Evolutionary conservation across 2,113 vertebrate species (phyloP).

Genomic region (Lota lota): DNA sequence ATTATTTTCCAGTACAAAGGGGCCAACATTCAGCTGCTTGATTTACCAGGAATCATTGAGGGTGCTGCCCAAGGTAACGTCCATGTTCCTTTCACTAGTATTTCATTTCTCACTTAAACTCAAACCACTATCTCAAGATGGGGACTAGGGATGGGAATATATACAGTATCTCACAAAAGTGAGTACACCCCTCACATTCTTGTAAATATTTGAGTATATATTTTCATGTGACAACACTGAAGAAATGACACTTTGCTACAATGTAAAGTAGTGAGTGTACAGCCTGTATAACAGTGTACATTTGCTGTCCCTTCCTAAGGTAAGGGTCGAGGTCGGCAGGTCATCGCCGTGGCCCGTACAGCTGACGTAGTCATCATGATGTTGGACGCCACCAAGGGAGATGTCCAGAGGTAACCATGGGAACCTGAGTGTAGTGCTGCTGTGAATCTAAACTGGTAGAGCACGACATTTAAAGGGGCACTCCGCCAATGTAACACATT

Average conservation of each 20-base stretch:
- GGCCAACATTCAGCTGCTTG: conserved; percentile 95
- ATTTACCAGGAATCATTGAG: conserved; percentile 98
- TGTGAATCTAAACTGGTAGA: background rate
- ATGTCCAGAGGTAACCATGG: conserved; percentile 85
- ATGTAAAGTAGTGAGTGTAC: too few species aligned
- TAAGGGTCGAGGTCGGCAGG: conserved; percentile 94
- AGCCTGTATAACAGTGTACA: too few species aligned
- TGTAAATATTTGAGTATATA: too few species aligned
- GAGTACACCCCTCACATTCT: too few species aligned
- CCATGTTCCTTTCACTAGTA: background rate
- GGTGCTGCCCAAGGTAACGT: conserved; percentile 90
- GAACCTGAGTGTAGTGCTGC: conserved; percentile 16
- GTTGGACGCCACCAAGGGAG: conserved; percentile 97
- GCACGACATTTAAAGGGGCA: too few species aligned
- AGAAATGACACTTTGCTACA: too few species aligned
- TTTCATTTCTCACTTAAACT: background rate
- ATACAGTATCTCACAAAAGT: too few species aligned
- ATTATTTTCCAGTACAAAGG: conserved; percentile 86
- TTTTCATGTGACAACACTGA: too few species aligned
- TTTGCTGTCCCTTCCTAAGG: conserved; percentile 77
- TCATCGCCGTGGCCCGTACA: conserved; percentile 95
- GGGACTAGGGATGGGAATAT: too few species aligned
- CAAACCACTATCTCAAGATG: background rate
- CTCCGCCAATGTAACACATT: too few species aligned
- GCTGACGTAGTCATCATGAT: conserved; percentile 98